Evolutionary conservation across 2,113 vertebrate species (phyloP).

Genomic region (Brevimyrus niger): DNA sequence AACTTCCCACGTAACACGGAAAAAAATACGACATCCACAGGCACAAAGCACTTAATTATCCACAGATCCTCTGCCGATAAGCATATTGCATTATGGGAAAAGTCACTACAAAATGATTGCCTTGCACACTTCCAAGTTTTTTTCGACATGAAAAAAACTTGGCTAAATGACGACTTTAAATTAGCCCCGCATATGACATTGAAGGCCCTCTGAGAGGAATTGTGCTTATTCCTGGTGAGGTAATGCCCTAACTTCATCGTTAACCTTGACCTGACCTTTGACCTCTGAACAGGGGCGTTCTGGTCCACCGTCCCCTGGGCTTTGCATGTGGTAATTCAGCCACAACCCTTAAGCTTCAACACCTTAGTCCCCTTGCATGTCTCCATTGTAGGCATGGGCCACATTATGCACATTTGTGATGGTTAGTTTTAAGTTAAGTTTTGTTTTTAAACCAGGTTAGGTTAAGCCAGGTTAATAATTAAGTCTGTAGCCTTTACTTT

Average conservation of each 20-base stretch:
- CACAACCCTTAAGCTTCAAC: background rate
- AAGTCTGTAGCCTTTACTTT: background rate
- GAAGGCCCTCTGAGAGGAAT: background rate
- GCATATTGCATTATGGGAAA: background rate
- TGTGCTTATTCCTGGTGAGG: background rate
- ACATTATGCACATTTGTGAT: background rate
- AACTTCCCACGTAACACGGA: background rate
- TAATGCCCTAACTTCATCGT: background rate
- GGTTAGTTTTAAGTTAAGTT: background rate
- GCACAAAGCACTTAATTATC: background rate
- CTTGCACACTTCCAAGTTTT: background rate
- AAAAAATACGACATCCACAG: background rate
- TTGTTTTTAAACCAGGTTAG: background rate
- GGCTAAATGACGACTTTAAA: background rate
- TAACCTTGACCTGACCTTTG: background rate
- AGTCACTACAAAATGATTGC: background rate
- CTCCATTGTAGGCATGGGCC: background rate
- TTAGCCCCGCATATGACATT: background rate
- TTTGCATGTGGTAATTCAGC: background rate
- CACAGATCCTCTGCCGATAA: background rate
- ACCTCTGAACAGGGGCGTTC: background rate
- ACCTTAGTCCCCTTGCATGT: background rate
- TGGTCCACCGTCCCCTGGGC: background rate
- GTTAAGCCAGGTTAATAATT: background rate
- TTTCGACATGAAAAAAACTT: background rate